Percentiles rank a stretch among this genome's conserved stretches.
These are phyloP conservation scores for Athrips mouffetella DNA, from an alignment of 2,888 invertebrate species.

Conservation along the genomic window DNA sequence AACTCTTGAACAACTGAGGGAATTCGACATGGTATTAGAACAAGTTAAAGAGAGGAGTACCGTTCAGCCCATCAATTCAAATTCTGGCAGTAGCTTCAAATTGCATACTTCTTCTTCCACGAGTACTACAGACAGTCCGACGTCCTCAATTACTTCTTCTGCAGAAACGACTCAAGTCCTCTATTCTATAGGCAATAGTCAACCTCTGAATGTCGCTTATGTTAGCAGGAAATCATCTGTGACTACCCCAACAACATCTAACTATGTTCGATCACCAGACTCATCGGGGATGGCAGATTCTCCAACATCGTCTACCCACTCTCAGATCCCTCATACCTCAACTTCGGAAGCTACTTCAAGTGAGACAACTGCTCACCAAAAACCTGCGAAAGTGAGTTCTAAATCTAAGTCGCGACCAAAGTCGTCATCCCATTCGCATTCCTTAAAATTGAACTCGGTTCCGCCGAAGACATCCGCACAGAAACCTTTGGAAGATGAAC, in stretches of 20 bases:
- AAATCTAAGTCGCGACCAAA: conserved; percentile 78
- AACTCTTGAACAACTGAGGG: conserved; percentile 86
- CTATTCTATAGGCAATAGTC: conserved; percentile 60
- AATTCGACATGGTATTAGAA: conserved; percentile 89
- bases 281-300: conserved; percentile 59
- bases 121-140: conserved; percentile 47
- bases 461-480: conserved; percentile 78
- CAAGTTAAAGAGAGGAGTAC: conserved; percentile 88
- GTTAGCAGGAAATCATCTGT: conserved; percentile 63
- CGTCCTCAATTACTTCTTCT: conserved; percentile 39
- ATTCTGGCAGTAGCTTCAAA: conserved; percentile 42
- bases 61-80: conserved; percentile 72
- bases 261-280: conserved; percentile 62
- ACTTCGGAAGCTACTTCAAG: conserved; percentile 48
- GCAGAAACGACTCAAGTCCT: conserved; percentile 54
- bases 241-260: conserved; percentile 50
- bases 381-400: conserved; percentile 49
- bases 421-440: conserved; percentile 74
- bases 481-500: conserved; percentile 89
- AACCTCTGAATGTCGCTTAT: conserved; percentile 61
- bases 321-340: conserved; percentile 48
- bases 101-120: conserved; percentile 41
- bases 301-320: conserved; percentile 55
- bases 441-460: conserved; percentile 81
- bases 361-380: conserved; percentile 40